These are phyloP conservation scores for Strix aluco DNA, from an alignment of 2,113 vertebrate genomes.

Conservation along the genomic window DNA sequence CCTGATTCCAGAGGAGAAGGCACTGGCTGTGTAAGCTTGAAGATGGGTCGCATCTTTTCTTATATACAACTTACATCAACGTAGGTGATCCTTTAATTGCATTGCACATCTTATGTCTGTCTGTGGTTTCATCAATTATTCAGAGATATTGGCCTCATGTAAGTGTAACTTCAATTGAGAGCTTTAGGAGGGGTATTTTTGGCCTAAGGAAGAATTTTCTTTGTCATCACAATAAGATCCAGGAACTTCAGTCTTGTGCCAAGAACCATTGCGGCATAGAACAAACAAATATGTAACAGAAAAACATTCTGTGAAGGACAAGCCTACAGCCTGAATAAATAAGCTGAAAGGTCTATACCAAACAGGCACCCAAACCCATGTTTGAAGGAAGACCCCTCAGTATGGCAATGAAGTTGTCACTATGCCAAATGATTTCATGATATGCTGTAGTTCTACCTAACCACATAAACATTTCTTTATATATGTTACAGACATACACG, in stretches of 20 bases:
- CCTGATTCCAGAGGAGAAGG: not conserved
- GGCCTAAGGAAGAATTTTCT: not conserved
- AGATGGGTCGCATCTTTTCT: not conserved
- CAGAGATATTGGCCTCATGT: not conserved
- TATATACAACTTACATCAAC: not conserved
- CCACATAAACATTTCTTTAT: not conserved
- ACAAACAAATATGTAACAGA: not conserved
- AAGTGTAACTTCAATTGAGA: not conserved
- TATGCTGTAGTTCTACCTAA: not conserved
- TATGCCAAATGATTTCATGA: not conserved
- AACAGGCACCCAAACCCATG: not conserved
- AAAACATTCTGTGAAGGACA: not conserved
- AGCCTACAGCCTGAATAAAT: not conserved
- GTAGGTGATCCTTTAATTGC: not conserved
- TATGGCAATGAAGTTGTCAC: not conserved
- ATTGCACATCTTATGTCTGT: not conserved
- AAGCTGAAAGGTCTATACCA: not conserved
- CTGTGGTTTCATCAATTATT: not conserved
- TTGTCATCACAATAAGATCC: not conserved
- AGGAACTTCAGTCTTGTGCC: not conserved
- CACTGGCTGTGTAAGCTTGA: not conserved
- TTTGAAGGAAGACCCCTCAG: not conserved
- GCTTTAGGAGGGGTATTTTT: not conserved
- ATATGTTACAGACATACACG: not conserved
- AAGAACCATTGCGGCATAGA: not conserved